phyloP scores from a whole-genome alignment of 2,113 vertebrate species.

The Pelmatolapia mariae region DNA sequence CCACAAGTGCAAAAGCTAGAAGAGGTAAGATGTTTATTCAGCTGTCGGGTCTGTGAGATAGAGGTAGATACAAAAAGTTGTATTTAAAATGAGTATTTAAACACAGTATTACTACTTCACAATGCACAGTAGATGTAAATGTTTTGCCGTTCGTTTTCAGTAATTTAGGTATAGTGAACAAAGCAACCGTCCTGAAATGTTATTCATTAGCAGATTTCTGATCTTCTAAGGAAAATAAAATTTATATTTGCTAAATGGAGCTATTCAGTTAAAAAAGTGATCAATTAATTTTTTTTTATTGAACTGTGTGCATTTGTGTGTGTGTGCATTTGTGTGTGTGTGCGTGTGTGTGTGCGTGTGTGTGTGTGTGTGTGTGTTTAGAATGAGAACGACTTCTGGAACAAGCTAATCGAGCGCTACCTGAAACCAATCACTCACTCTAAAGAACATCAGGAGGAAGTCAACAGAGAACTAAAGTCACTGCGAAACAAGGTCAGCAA shows the following conservation, averaged over 20 bases:
- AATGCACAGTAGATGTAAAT: neutral
- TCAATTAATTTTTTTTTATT: neutral
- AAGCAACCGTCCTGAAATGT: neutral
- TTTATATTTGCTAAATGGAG: neutral
- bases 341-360: neutral
- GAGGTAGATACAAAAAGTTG: neutral
- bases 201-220: neutral
- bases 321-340: neutral
- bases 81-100: neutral
- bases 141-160: neutral
- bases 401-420: conserved; percentile 70
- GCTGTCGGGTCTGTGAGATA: neutral
- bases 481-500: conserved; percentile 73
- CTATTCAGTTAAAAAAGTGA: neutral
- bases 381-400: conserved; percentile 75
- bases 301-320: neutral
- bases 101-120: neutral
- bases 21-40: conserved; percentile 45
- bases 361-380: conserved; percentile 4
- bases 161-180: neutral
- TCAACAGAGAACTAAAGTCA: conserved; percentile 71
- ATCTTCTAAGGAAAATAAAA: neutral
- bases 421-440: conserved; percentile 56
- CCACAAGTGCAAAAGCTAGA: conserved; percentile 61
- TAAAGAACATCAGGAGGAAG: conserved; percentile 43